Conservation (phyloP, 2,888 invertebrate genomes). For the Eilema griseolum region DNA sequence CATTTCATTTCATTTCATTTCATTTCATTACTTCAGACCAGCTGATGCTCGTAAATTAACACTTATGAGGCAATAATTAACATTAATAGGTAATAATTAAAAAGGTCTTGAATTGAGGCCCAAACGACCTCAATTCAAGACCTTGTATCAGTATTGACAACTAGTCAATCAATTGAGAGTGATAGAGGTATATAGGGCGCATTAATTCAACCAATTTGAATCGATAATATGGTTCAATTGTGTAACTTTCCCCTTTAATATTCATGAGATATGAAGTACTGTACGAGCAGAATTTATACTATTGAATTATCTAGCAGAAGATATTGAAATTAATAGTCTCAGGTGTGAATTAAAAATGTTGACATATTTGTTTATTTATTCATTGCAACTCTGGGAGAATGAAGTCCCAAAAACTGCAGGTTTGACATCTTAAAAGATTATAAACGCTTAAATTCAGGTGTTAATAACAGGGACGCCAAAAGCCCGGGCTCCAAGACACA, state of each 20-base stretch:
- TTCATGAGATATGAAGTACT: neutral
- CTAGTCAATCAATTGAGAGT: slow-evolving; percentile 26
- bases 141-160: slow-evolving; percentile 13
- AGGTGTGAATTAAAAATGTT: no score
- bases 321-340: no score
- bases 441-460: no score
- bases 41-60: neutral
- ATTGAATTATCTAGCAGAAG: neutral
- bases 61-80: slow-evolving; percentile 7
- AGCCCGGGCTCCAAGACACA: no score
- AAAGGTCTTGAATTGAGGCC: neutral
- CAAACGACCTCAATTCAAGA: slow-evolving; percentile 8
- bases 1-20: no score
- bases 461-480: no score
- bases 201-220: slow-evolving; percentile 30
- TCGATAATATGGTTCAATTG: slow-evolving; percentile 13
- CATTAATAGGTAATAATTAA: neutral
- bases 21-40: neutral
- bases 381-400: no score
- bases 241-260: slow-evolving; percentile 7
- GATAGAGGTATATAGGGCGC: slow-evolving; percentile 23
- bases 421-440: no score
- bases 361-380: no score
- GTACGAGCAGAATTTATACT: neutral
- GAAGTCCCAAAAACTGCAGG: no score